A percentile compares a stretch with the other conserved stretches of the same genome.
Evolutionary conservation across 2,888 invertebrate genomes (phyloP).

Genomic region (Cephus spinipes): DNA sequence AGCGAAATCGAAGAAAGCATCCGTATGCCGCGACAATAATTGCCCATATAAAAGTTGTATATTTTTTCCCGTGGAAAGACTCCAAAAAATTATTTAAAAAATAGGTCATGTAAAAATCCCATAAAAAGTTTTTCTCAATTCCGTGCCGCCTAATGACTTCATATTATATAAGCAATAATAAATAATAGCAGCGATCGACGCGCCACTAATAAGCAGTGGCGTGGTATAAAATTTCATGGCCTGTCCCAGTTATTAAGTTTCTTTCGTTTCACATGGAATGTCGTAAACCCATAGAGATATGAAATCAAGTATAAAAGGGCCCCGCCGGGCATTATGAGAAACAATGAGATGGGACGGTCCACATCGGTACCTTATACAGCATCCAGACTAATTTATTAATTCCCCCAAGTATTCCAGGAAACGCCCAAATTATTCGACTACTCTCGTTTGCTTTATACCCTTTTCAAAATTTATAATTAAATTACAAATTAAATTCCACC

Average conservation of each 20-base stretch:
- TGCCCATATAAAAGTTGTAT: background rate
- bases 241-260: slow-evolving; percentile 1
- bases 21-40: background rate
- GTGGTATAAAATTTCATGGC: slow-evolving; percentile 6
- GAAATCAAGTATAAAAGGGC: background rate
- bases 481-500: background rate
- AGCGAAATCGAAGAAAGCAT: background rate
- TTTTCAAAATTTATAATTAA: background rate
- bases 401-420: background rate
- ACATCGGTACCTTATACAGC: background rate
- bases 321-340: background rate
- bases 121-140: background rate
- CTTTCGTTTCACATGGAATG: background rate
- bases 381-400: slow-evolving; percentile 3
- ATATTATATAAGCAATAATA: background rate
- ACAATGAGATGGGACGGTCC: background rate
- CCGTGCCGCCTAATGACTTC: background rate
- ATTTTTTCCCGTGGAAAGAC: background rate
- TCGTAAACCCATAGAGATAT: background rate
- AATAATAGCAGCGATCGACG: background rate
- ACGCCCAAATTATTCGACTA: background rate
- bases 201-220: background rate
- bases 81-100: background rate
- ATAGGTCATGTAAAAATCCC: background rate
- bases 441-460: background rate